Evolutionary conservation across 2,113 vertebrate species (phyloP).

Genomic region (mouse (Mus musculus)): DNA sequence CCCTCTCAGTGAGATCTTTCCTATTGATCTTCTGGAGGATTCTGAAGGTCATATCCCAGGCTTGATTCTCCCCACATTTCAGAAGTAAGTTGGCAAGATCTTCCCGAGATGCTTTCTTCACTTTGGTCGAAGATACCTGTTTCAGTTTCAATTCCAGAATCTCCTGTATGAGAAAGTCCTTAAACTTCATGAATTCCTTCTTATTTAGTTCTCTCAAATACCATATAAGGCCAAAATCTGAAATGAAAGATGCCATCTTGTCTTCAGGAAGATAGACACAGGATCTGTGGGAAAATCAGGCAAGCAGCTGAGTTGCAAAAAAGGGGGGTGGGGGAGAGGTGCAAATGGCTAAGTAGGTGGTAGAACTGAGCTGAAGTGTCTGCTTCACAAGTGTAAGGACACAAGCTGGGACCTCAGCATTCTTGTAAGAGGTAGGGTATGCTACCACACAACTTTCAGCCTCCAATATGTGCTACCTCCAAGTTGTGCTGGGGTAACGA

Average conservation of each 20-base stretch:
- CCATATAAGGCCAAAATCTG: conserved; percentile 67
- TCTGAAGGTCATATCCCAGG: conserved; percentile 17
- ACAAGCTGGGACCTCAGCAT: too few species aligned
- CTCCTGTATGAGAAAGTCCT: conserved; percentile 34
- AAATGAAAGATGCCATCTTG: conserved; percentile 62
- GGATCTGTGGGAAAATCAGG: background rate
- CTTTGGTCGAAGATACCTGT: background rate
- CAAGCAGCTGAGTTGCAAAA: background rate
- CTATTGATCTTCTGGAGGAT: conserved; percentile 43
- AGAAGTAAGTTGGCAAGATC: conserved; percentile 8
- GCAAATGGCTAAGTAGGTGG: background rate
- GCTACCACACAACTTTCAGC: too few species aligned
- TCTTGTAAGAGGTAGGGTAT: too few species aligned
- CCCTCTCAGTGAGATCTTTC: conserved; percentile 46
- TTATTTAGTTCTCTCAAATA: conserved; percentile 61
- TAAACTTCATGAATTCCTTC: conserved; percentile 58
- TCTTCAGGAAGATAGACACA: background rate
- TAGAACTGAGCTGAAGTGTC: too few species aligned
- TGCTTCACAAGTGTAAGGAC: background rate
- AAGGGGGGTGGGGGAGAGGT: background rate
- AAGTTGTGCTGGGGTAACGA: background rate
- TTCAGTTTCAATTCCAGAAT: background rate
- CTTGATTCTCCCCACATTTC: background rate
- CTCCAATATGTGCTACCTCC: background rate
- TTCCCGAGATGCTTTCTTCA: background rate